Evolutionary conservation across 2,113 vertebrate genomes (phyloP), one percentile per base, ranked within the genome.

Genomic region (Paratilapia polleni): DNA sequence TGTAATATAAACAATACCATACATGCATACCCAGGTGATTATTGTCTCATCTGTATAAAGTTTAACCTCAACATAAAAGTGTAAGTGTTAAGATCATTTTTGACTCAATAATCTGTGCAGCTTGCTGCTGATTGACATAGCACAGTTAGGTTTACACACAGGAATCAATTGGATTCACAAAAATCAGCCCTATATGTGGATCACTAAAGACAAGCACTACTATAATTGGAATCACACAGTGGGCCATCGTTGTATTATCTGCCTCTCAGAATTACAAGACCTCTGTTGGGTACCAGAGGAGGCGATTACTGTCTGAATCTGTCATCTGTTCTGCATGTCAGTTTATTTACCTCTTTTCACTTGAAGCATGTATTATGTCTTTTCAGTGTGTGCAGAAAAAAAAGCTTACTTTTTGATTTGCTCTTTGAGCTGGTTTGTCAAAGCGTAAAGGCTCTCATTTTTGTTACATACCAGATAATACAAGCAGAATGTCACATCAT

Each of bases 241-340:
- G 26, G 63, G 74, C 66, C 60, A 64, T 62, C 81, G 43, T 70
- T 87, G 74, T 85, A 75, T 86, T 62, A 80, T 89, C 83, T 87
- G 54, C 64, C 73, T 90, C 80, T 75, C 43, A 76, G 73, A 86
- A 91, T 86, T 58, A 73, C 78, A 79, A 80, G 87, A 77, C 77
- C 82, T 84, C 82, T 81, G 78, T 79, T 84, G 73, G 63, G 28
- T 81, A 86, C 77, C 66, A 85, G 57, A 49, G 64, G 77, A 84
- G 80, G 74, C 78, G 77, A 89, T 86, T 80, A 86, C 58, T 31
- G 77, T 88, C 62, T 77, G 66, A 64, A 66, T 81, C 63, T 47
- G 41, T 83, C 63, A 64, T 84, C 77, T 84, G 79, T 41, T 88
- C 57, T 87, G 28, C 74, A 31, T 84, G 34, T 88, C 86, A 64